Evolutionary conservation across 2,113 vertebrate genomes (phyloP).

Genomic region (Grus americana): DNA sequence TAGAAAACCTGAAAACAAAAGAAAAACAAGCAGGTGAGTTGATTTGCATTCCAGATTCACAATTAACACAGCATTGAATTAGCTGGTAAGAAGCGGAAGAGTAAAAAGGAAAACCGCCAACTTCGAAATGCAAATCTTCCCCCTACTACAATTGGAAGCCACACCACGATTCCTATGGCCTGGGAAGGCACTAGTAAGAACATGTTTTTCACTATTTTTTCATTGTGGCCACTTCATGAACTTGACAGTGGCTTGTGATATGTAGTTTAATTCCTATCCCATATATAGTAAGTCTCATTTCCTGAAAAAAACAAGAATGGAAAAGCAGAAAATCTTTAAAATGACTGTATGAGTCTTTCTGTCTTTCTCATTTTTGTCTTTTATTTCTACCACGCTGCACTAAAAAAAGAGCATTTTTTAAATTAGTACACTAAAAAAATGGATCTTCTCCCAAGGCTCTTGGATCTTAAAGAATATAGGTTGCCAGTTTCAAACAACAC

Average conservation of each 20-base stretch:
- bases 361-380: neutral
- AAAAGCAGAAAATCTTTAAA: slow-evolving; percentile 29
- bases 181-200: neutral
- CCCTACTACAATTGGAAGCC: slow-evolving; percentile 24
- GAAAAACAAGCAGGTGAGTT: slow-evolving; percentile 61
- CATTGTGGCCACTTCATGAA: slow-evolving; percentile 12
- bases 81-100: slow-evolving; percentile 31
- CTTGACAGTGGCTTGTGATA: neutral
- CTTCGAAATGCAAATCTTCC: slow-evolving; percentile 56
- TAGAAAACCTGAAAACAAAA: slow-evolving; percentile 60
- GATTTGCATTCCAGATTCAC: slow-evolving; percentile 60
- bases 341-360: neutral
- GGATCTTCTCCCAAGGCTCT: neutral
- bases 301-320: neutral
- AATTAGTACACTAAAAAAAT: neutral
- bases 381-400: neutral
- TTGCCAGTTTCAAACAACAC: neutral
- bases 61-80: slow-evolving; percentile 18
- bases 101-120: slow-evolving; percentile 56
- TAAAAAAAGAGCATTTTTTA: neutral
- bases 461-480: neutral
- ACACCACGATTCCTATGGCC: neutral
- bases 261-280: neutral
- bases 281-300: slow-evolving; percentile 2
- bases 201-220: slow-evolving; percentile 22